Evolutionary conservation across 2,888 invertebrate genomes (phyloP).

Genomic region (Cyaniris semiargus): DNA sequence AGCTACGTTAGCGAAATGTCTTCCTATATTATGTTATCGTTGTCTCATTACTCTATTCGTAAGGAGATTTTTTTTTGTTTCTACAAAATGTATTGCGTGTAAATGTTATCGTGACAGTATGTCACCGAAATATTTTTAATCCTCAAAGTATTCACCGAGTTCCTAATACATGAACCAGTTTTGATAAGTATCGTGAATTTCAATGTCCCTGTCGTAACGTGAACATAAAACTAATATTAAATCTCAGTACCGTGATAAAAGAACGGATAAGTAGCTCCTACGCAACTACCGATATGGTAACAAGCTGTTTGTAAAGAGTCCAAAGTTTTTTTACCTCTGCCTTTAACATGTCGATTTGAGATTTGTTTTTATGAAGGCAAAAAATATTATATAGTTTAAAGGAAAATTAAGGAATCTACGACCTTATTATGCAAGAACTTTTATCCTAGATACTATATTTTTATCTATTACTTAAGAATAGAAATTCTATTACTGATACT

Average conservation of each 20-base stretch:
- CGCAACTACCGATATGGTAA: background rate
- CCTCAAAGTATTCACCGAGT: background rate
- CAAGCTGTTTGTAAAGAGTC: background rate
- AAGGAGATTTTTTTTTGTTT: background rate
- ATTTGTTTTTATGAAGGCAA: too few relatives aligned
- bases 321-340: too few relatives aligned
- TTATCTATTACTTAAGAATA: too few relatives aligned
- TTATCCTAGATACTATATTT: too few relatives aligned
- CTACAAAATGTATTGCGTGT: background rate
- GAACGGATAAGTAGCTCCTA: constrained; percentile 1
- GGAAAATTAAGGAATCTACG: too few relatives aligned
- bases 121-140: background rate
- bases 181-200: constrained; percentile 14
- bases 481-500: too few relatives aligned
- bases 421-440: too few relatives aligned
- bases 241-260: background rate
- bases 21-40: too few relatives aligned
- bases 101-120: background rate
- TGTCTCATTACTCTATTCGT: too few relatives aligned
- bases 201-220: constrained; percentile 7
- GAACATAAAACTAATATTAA: background rate
- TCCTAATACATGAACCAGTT: constrained; percentile 17
- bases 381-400: too few relatives aligned
- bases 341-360: too few relatives aligned
- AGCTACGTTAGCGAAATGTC: too few relatives aligned